Conservation (phyloP, 2,113 vertebrate species). For the Nymphicus hollandicus region DNA sequence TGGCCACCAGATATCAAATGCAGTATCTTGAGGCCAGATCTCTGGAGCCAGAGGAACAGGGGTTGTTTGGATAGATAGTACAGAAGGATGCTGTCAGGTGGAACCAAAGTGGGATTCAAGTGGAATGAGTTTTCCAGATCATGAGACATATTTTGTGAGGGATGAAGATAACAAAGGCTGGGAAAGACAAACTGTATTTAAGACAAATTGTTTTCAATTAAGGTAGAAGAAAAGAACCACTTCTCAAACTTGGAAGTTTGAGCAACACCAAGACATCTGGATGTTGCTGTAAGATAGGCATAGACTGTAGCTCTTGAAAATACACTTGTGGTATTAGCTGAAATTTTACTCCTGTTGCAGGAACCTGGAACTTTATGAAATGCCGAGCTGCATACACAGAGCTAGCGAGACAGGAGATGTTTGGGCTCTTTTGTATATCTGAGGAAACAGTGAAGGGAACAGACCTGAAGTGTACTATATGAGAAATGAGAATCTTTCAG, state of each 20-base stretch:
- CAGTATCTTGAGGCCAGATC: not conserved
- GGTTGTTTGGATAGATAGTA: not conserved
- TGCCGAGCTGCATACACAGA: not conserved
- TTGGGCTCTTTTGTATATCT: not conserved
- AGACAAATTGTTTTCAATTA: not conserved
- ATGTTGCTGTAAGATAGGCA: not conserved
- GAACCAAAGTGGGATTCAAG: not conserved
- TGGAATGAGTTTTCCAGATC: slow-evolving; percentile 6
- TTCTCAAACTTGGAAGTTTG: not conserved
- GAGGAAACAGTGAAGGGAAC: not conserved
- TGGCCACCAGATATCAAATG: not conserved
- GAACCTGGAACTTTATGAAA: not conserved
- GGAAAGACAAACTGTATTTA: not conserved
- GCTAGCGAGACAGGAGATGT: not conserved
- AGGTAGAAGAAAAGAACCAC: not conserved
- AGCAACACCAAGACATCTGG: not conserved
- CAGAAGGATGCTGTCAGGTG: not conserved
- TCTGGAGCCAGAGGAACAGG: not conserved
- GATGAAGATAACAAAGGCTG: not conserved
- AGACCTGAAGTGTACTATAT: not conserved
- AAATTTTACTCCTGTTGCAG: not conserved
- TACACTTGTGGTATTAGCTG: not conserved
- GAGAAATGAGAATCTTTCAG: not conserved
- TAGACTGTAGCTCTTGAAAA: not conserved
- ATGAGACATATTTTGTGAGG: not conserved